Conservation (phyloP, 2,113 vertebrate species). For the Protomyctophum bolini region DNA sequence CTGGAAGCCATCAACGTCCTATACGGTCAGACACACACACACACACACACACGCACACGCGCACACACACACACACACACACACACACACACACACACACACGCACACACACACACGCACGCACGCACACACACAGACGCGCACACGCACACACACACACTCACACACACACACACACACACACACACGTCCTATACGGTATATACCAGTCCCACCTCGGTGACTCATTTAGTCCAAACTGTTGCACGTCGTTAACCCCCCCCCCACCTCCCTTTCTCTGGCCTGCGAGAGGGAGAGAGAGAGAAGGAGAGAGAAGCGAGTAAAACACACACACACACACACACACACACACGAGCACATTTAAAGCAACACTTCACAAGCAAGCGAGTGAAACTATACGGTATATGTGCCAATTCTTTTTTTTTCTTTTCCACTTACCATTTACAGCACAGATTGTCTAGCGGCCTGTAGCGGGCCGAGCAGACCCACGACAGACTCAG, state of each 20-base stretch:
- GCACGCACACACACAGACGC: no score
- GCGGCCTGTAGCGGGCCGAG: background rate
- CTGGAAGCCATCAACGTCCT: constrained; percentile 73
- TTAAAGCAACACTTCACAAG: constrained; percentile 65
- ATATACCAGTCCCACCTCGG: constrained; percentile 71
- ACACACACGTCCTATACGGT: no score
- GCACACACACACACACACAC: no score
- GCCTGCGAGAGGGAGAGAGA: constrained; percentile 8
- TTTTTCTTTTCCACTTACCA: constrained; percentile 52
- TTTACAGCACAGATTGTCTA: constrained; percentile 60
- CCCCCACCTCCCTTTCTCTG: no score
- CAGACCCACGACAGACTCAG: constrained; percentile 48
- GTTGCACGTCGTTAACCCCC: constrained; percentile 65
- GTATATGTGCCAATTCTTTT: constrained; percentile 58
- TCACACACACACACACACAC: no score
- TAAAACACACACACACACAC: background rate
- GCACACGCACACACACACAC: no score
- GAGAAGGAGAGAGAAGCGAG: background rate
- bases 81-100: no score
- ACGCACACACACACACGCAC: no score
- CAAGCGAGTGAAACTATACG: constrained; percentile 61
- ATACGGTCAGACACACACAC: no score
- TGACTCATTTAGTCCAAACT: constrained; percentile 69
- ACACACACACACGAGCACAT: no score
- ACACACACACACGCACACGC: no score